A percentile compares a stretch with the other conserved stretches of the same genome.
phyloP scores from a whole-genome alignment of 2,888 invertebrate species.

The Aproaerema taeniolella region DNA sequence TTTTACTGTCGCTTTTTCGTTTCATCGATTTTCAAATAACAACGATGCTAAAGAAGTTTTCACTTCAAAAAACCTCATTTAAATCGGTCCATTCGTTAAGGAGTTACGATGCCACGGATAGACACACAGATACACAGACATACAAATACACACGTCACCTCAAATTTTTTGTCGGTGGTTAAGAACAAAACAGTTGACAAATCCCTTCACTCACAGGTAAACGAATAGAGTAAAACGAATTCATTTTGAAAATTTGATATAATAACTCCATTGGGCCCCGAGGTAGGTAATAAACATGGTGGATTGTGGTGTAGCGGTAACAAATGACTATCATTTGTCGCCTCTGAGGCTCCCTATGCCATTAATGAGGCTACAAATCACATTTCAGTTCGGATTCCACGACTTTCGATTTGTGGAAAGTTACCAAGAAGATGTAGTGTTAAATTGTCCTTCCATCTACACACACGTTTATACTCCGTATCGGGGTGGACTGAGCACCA shows the following conservation, averaged over 20 bases:
- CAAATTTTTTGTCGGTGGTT: no score
- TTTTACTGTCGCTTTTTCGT: no score
- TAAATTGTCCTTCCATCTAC: no score
- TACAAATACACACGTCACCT: no score
- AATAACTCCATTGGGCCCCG: constrained; percentile 29
- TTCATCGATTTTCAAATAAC: no score
- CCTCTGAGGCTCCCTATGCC: constrained; percentile 36
- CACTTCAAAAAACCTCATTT: no score
- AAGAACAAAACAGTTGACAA: neutral
- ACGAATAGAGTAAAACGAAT: constrained; percentile 17
- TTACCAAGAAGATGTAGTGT: neutral
- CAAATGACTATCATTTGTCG: constrained; percentile 42
- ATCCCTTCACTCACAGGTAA: constrained; percentile 12
- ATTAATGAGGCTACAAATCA: constrained; percentile 40
- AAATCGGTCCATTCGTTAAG: no score
- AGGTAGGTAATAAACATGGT: constrained; percentile 35
- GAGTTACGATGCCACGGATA: no score
- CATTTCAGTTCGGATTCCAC: constrained; percentile 32
- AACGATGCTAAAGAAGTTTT: no score
- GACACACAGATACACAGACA: no score
- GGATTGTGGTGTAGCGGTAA: constrained; percentile 35
- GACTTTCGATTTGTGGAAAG: constrained; percentile 21
- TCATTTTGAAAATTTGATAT: constrained; percentile 27
- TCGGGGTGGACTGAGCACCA: no score
- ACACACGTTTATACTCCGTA: no score